Evolutionary conservation across 2,797 vertebrate genomes (phyloP).

Genomic region (Hydrolagus colliei): DNA sequence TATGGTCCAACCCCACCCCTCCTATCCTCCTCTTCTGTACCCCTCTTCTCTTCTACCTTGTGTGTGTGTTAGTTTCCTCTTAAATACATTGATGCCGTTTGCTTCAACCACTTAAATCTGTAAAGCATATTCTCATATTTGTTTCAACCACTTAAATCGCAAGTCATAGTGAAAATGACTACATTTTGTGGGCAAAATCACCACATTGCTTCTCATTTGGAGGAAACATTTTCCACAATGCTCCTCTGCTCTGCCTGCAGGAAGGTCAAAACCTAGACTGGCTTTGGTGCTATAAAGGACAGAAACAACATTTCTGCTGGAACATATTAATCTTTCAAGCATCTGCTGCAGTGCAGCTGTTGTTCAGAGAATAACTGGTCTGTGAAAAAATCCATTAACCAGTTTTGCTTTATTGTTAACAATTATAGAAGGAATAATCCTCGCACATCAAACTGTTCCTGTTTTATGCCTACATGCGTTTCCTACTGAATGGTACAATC

Average conservation of each 20-base stretch:
- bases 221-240: not conserved
- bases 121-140: too few relatives aligned
- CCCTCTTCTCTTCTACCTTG: too few relatives aligned
- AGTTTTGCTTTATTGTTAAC: conserved; percentile 39
- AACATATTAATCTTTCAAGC: conserved; percentile 37
- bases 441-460: not conserved
- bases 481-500: not conserved
- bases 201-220: not conserved
- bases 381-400: conserved; percentile 42
- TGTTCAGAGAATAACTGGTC: conserved; percentile 36
- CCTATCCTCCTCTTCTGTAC: too few relatives aligned
- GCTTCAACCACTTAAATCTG: too few relatives aligned
- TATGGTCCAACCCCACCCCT: too few relatives aligned
- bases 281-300: conserved; percentile 33
- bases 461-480: not conserved
- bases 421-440: conserved; percentile 39
- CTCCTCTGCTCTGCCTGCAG: not conserved
- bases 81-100: too few relatives aligned
- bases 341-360: conserved; percentile 31
- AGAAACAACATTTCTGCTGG: conserved; percentile 32
- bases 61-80: too few relatives aligned
- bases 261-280: conserved; percentile 33
- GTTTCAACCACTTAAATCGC: too few relatives aligned
- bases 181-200: too few relatives aligned
- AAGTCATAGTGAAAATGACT: not conserved